Conservation (phyloP, 2,888 invertebrate genomes). For the Heliconius ismenius region DNA sequence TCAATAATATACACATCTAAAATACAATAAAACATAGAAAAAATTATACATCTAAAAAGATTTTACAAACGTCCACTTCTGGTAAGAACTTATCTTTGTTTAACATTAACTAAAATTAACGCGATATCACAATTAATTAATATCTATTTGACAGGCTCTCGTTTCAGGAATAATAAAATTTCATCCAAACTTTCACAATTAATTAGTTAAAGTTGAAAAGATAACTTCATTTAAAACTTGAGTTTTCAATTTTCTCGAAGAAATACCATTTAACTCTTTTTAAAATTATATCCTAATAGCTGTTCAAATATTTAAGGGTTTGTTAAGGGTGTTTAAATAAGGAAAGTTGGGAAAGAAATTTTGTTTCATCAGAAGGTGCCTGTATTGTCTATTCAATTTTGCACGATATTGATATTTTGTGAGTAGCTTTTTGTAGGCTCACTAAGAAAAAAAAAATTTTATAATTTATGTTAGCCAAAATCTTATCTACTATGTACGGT, state of each 20-base stretch:
- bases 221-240: conserved; percentile 34
- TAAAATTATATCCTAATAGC: conserved; percentile 36
- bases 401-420: not conserved
- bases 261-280: conserved; percentile 30
- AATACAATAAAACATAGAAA: too few species aligned
- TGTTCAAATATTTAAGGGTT: conserved; percentile 27
- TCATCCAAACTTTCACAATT: conserved; percentile 36
- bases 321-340: conserved; percentile 30
- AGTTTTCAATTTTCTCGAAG: conserved; percentile 21
- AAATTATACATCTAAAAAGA: not conserved
- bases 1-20: too few species aligned
- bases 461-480: too few species aligned
- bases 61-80: not conserved
- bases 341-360: conserved; percentile 24
- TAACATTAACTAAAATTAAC: conserved; percentile 2
- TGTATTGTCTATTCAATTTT: conserved; percentile 5
- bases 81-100: not conserved
- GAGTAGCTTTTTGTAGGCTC: not conserved
- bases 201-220: conserved; percentile 41
- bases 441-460: not conserved
- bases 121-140: conserved; percentile 33
- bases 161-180: conserved; percentile 38
- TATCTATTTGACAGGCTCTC: conserved; percentile 35
- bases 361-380: conserved; percentile 2
- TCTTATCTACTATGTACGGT: too few species aligned